phyloP scores from a whole-genome alignment of 2,888 invertebrate genomes.

The Brassicogethes aeneus region DNA sequence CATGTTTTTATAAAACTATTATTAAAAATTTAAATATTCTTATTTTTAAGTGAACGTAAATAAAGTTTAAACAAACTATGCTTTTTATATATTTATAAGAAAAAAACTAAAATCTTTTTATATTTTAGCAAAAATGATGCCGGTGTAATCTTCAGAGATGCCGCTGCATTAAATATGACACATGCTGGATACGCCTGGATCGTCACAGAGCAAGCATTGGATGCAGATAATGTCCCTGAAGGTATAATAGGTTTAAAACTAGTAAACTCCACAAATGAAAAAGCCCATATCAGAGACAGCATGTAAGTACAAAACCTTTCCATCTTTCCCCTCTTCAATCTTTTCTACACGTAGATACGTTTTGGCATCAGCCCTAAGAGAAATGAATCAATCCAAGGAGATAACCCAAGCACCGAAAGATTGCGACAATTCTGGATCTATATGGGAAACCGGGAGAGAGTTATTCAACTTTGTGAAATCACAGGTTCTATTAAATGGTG shows the following conservation, averaged over 20 bases:
- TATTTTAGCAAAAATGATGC: constrained; percentile 81
- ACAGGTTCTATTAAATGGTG: constrained; percentile 57
- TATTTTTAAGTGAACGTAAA: too few relatives aligned
- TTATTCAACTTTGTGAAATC: constrained; percentile 63
- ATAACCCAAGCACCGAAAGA: constrained; percentile 85
- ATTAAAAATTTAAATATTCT: too few relatives aligned
- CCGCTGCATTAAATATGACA: constrained; percentile 80
- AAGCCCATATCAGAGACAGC: constrained; percentile 86
- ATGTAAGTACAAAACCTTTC: constrained; percentile 49
- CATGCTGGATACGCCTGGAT: constrained; percentile 92
- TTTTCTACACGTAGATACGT: too few relatives aligned
- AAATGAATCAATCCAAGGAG: constrained; percentile 78
- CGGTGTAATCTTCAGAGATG: constrained; percentile 82
- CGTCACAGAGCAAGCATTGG: constrained; percentile 89
- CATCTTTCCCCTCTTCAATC: too few relatives aligned
- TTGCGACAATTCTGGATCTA: constrained; percentile 80
- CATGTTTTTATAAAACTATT: too few relatives aligned
- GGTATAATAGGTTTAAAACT: constrained; percentile 82
- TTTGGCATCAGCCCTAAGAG: constrained; percentile 80
- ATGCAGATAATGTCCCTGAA: constrained; percentile 79
- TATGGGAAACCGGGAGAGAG: constrained; percentile 83
- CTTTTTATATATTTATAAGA: too few relatives aligned
- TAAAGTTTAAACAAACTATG: too few relatives aligned
- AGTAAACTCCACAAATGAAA: constrained; percentile 86
- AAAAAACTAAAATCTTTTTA: constrained; percentile 14